Conservation (phyloP, 2,797 vertebrate genomes). For the Molothrus ater region DNA sequence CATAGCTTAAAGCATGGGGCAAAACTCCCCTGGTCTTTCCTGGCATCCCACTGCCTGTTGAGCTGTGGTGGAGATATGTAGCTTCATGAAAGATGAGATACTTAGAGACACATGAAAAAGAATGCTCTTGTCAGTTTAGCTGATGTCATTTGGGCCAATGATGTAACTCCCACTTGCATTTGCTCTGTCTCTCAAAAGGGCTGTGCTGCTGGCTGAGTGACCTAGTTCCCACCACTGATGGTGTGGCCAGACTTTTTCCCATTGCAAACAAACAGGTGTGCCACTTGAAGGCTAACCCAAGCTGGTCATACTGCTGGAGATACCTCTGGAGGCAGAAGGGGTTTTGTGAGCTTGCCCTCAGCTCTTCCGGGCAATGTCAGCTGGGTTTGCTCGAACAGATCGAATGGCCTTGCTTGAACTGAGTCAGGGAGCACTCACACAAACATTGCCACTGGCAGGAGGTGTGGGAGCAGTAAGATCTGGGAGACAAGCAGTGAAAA, state of each 20-base stretch:
- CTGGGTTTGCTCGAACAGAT: neutral
- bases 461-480: neutral
- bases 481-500: conserved; percentile 4
- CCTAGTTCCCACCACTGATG: neutral
- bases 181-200: neutral
- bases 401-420: neutral
- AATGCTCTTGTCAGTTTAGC: neutral
- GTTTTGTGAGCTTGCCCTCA: neutral
- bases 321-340: neutral
- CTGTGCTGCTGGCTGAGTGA: neutral
- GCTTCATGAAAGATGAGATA: neutral
- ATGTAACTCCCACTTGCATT: neutral
- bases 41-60: neutral
- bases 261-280: neutral
- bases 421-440: neutral
- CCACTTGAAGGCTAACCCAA: neutral
- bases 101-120: neutral
- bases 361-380: neutral
- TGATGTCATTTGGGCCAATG: neutral
- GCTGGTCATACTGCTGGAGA: neutral
- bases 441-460: neutral
- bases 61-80: neutral
- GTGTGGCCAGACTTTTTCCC: neutral
- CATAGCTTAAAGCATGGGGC: neutral
- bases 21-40: neutral